phyloP scores from a whole-genome alignment of 1,140 invertebrate species.

The Solenopsis invicta region DNA sequence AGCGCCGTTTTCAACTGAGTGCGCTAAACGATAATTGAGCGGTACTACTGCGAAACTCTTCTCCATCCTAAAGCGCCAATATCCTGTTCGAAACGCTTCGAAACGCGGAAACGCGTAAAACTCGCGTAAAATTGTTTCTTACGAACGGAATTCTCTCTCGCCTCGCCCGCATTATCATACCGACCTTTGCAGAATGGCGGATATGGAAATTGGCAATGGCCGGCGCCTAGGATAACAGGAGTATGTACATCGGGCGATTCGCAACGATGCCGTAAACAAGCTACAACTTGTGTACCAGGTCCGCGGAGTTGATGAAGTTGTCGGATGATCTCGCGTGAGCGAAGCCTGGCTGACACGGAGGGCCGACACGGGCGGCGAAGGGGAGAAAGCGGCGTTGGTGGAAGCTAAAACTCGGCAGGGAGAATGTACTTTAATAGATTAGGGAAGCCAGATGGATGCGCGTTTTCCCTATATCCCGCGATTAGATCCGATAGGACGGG shows the following conservation, averaged over 20 bases:
- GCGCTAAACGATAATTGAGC: conserved; percentile 53
- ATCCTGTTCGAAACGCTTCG: conserved; percentile 18
- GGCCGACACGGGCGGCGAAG: too few relatives aligned
- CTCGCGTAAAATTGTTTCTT: conserved; percentile 46
- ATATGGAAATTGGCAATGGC: conserved; percentile 25
- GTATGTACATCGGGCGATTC: neutral
- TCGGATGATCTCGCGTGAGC: conserved; percentile 53
- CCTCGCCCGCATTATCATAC: conserved; percentile 25
- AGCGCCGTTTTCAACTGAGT: conserved; percentile 14
- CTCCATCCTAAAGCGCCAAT: conserved; percentile 38
- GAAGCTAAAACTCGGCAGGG: neutral
- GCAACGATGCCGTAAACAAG: conserved; percentile 37
- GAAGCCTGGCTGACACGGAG: conserved; percentile 12
- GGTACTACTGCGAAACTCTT: conserved; percentile 27
- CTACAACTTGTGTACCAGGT: neutral
- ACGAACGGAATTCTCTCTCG: neutral
- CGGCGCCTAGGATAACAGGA: neutral
- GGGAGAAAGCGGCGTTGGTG: neutral
- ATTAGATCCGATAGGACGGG: conserved; percentile 44
- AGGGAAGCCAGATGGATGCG: conserved; percentile 39
- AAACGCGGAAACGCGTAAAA: neutral
- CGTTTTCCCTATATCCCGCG: conserved; percentile 47
- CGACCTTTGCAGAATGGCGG: neutral
- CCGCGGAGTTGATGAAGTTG: conserved; percentile 25
- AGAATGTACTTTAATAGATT: conserved; percentile 35